Percentiles rank a stretch among this genome's conserved stretches.
Conservation (phyloP, 2,797 vertebrate species). For the Hydrolagus colliei region DNA sequence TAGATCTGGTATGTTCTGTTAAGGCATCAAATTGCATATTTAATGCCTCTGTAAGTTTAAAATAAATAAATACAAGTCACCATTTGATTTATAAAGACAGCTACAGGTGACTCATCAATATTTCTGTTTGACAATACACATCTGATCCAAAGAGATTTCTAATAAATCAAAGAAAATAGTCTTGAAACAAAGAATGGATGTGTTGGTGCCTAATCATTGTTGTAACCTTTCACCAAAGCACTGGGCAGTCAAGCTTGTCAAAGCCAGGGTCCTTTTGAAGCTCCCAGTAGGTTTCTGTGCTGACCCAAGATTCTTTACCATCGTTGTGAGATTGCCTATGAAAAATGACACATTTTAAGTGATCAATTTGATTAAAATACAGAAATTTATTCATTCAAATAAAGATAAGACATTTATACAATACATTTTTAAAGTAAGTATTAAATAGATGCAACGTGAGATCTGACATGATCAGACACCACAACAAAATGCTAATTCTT, state of each 20-base stretch:
- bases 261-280: slow-evolving; percentile 79
- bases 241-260: slow-evolving; percentile 69
- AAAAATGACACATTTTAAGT: no score
- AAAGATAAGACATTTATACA: neutral
- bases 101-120: neutral
- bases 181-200: slow-evolving; percentile 8
- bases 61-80: neutral
- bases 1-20: slow-evolving; percentile 36
- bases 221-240: slow-evolving; percentile 77
- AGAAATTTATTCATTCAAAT: neutral
- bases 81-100: neutral
- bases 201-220: neutral
- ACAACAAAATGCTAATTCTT: neutral
- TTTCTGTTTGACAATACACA: neutral
- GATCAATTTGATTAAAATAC: slow-evolving; percentile 2
- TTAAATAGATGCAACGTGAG: neutral
- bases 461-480: neutral
- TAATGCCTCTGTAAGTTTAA: slow-evolving; percentile 51
- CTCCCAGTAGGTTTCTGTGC: slow-evolving; percentile 86
- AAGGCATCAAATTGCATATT: slow-evolving; percentile 55
- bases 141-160: neutral
- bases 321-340: slow-evolving; percentile 73
- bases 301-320: slow-evolving; percentile 71
- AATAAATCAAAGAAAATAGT: slow-evolving; percentile 16
- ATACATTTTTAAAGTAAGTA: neutral